These are phyloP conservation scores for Seriola quinqueradiata DNA, from an alignment of 2,113 vertebrate species.

Conservation along the genomic window DNA sequence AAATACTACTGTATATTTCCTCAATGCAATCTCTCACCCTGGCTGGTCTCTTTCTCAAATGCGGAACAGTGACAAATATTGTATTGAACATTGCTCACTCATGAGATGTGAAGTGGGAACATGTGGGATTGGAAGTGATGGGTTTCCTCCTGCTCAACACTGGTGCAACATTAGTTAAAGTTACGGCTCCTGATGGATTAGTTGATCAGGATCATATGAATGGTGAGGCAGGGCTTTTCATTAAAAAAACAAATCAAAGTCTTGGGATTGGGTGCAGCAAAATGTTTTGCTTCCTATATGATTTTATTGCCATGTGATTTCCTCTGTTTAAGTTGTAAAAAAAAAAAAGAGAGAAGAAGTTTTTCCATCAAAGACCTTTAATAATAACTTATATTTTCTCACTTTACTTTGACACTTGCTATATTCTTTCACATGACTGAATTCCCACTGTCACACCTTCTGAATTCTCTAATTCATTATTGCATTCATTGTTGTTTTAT, in stretches of 20 bases:
- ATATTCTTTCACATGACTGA: background rate
- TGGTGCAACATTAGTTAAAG: slow-evolving; percentile 10
- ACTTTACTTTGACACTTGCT: background rate
- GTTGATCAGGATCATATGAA: background rate
- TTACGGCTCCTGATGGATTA: background rate
- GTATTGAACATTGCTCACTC: background rate
- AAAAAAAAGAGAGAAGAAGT: too few species aligned
- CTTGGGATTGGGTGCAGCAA: background rate
- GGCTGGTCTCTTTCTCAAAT: background rate
- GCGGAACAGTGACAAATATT: background rate
- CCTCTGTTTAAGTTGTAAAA: background rate
- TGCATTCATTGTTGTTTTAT: background rate
- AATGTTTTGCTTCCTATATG: background rate
- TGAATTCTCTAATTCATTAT: background rate
- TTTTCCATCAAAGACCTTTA: background rate
- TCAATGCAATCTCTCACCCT: background rate
- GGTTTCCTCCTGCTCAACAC: slow-evolving; percentile 1
- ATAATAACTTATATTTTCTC: background rate
- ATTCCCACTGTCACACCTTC: slow-evolving; percentile 3
- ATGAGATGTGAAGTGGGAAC: slow-evolving; percentile 30
- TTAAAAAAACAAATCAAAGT: background rate
- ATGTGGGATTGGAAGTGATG: background rate
- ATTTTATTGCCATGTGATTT: background rate
- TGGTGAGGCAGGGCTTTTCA: background rate
- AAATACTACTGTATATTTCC: background rate